These are phyloP conservation scores for Mycetomoellerius zeteki DNA, from an alignment of 1,140 invertebrate genomes.

Conservation along the genomic window DNA sequence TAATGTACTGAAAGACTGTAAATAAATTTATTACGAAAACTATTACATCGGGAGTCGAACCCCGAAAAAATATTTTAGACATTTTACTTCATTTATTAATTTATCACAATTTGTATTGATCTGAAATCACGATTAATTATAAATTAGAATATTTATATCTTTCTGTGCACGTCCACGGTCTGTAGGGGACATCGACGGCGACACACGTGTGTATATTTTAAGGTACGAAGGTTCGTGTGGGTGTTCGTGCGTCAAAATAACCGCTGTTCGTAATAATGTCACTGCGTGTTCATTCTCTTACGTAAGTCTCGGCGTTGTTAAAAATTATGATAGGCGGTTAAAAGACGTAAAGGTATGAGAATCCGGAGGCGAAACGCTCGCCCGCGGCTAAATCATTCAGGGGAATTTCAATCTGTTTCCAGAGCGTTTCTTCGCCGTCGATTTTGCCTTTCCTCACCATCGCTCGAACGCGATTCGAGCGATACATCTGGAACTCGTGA, in stretches of 20 bases:
- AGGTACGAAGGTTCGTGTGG: background rate
- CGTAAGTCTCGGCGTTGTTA: slow-evolving; percentile 10
- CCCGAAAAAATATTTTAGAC: background rate
- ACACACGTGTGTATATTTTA: slow-evolving; percentile 38
- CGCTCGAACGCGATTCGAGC: slow-evolving; percentile 3
- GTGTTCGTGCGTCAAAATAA: slow-evolving; percentile 46
- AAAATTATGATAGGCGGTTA: slow-evolving; percentile 21
- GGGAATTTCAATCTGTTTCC: background rate
- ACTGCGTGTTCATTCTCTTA: background rate
- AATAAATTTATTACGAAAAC: too few species aligned
- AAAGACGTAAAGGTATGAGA: background rate
- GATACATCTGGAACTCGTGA: slow-evolving; percentile 28
- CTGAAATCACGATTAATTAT: background rate
- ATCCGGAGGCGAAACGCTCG: background rate
- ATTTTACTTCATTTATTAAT: background rate
- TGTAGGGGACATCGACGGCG: background rate
- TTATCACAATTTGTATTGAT: background rate
- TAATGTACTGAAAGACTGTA: too few species aligned
- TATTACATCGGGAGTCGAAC: too few species aligned
- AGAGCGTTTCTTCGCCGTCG: background rate
- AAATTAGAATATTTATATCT: background rate
- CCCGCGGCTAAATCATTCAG: slow-evolving; percentile 35
- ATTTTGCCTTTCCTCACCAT: slow-evolving; percentile 5
- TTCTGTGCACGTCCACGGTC: background rate
- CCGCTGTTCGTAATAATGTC: slow-evolving; percentile 32